Percentiles rank a stretch among this genome's conserved stretches.
phyloP scores from a whole-genome alignment of 1,140 invertebrate species.

The Octopus bimaculoides region DNA sequence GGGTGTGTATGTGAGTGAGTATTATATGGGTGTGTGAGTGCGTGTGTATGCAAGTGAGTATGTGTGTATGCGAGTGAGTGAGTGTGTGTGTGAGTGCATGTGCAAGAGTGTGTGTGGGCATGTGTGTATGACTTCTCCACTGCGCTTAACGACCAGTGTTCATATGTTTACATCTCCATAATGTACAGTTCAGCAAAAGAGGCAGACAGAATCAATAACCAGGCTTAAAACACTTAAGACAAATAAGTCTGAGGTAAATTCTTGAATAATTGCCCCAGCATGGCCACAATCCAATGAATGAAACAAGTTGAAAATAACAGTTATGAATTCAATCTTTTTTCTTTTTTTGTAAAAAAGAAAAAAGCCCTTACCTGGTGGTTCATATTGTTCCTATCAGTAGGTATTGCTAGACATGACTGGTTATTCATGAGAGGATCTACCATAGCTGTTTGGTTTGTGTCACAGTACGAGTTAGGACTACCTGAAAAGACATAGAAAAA shows the following conservation, averaged over 20 bases:
- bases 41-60: not conserved
- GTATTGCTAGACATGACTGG: not conserved
- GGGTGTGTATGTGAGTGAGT: not conserved
- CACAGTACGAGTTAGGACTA: constrained; percentile 1
- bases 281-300: too few species aligned
- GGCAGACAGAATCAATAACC: too few species aligned
- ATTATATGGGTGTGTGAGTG: not conserved
- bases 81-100: not conserved
- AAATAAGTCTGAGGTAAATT: too few species aligned
- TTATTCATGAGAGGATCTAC: not conserved
- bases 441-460: not conserved
- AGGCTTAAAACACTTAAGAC: too few species aligned
- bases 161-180: too few species aligned
- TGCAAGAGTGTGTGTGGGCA: not conserved
- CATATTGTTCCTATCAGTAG: constrained; percentile 2
- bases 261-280: too few species aligned
- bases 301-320: too few species aligned
- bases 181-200: too few species aligned
- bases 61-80: not conserved
- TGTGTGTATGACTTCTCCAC: not conserved
- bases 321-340: too few species aligned
- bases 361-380: not conserved
- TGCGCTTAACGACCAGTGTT: too few species aligned
- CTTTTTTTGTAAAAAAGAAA: too few species aligned
- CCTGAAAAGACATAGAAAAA: not conserved